Percentiles rank a stretch among this genome's conserved stretches.
Conservation (phyloP, 2,797 vertebrate species). For the Brachyrhaphis roseni region DNA sequence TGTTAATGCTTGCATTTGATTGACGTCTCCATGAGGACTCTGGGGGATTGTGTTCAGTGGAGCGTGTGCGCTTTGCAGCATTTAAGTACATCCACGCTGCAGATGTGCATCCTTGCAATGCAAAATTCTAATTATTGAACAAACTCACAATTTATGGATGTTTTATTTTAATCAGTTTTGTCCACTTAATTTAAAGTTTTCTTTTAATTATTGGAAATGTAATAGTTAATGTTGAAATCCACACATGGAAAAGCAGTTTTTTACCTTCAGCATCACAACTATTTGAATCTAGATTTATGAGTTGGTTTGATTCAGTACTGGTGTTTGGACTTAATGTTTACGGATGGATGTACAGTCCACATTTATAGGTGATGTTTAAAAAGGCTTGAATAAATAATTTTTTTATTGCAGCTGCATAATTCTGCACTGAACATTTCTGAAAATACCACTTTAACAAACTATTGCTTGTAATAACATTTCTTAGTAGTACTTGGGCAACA, state of each 20-base stretch:
- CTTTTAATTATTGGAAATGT: background rate
- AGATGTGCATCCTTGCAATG: conserved; percentile 49
- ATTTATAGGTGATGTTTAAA: background rate
- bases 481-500: background rate
- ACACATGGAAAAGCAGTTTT: background rate
- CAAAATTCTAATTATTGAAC: conserved; percentile 22
- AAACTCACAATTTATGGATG: background rate
- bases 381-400: background rate
- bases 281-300: background rate
- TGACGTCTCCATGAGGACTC: conserved; percentile 48
- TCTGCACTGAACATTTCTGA: background rate
- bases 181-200: background rate
- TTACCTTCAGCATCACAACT: background rate
- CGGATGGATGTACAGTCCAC: background rate
- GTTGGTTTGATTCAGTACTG: background rate
- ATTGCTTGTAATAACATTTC: too few relatives aligned
- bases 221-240: background rate
- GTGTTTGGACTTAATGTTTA: background rate
- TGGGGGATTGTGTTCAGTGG: conserved; percentile 45
- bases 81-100: conserved; percentile 46
- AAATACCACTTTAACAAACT: background rate
- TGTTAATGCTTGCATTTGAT: conserved; percentile 53
- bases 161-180: conserved; percentile 13
- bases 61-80: conserved; percentile 26
- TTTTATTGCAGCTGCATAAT: background rate